Conservation (phyloP, 2,113 vertebrate species). For the Barbus barbus region DNA sequence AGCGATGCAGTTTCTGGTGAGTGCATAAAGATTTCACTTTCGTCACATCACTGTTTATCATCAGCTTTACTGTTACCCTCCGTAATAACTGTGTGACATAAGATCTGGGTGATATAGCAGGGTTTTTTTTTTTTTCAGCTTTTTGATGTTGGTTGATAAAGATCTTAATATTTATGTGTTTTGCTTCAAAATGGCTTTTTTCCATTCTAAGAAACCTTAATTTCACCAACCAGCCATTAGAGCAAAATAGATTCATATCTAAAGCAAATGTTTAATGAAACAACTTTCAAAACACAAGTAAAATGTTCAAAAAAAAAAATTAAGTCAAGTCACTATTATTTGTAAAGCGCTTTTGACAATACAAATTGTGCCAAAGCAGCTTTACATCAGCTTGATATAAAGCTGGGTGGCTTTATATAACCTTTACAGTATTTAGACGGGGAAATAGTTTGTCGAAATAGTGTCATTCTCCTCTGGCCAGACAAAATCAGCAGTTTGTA, state of each 20-base stretch:
- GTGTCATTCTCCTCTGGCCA: no score
- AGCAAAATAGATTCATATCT: not conserved
- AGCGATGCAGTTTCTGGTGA: conserved; percentile 80
- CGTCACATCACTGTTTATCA: not conserved
- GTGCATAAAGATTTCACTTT: conserved; percentile 51
- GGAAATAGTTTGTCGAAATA: no score
- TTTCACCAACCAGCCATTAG: not conserved
- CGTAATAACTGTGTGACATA: not conserved
- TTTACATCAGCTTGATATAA: no score
- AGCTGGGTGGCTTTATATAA: no score
- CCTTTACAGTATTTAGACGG: no score
- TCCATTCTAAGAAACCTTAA: not conserved
- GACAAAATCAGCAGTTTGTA: no score
- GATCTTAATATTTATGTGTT: not conserved
- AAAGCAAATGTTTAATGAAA: not conserved
- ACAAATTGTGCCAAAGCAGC: no score
- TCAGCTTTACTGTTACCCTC: not conserved
- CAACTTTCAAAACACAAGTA: not conserved
- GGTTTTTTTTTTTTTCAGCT: not conserved
- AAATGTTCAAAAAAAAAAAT: no score
- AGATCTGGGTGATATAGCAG: not conserved
- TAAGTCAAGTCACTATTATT: no score
- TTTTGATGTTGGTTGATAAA: not conserved
- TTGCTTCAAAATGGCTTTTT: not conserved
- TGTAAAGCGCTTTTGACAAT: no score